These are phyloP conservation scores for Polypedilum vanderplanki DNA, from an alignment of 1,140 invertebrate species.

Conservation along the genomic window DNA sequence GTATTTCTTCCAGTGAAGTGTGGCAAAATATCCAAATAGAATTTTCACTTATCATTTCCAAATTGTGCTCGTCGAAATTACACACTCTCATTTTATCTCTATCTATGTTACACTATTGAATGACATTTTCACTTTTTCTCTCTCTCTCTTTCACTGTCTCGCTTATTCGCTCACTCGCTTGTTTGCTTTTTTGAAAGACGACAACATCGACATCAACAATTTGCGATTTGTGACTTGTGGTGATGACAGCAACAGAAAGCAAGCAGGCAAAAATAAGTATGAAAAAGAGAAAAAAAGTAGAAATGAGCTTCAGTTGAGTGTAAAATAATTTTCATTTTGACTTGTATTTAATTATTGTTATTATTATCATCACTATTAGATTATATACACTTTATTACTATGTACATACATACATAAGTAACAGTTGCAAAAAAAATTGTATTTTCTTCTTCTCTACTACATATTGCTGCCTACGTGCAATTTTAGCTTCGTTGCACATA, in stretches of 20 bases:
- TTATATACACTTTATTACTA: no score
- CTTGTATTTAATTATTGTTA: background rate
- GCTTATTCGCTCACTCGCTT: background rate
- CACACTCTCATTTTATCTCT: background rate
- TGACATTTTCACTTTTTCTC: background rate
- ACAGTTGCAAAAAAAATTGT: background rate
- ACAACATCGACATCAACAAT: conserved; percentile 11
- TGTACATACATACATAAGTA: background rate
- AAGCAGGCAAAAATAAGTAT: background rate
- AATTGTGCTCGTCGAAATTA: background rate
- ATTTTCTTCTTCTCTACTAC: background rate
- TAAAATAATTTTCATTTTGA: conserved; percentile 13
- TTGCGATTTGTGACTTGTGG: conserved; percentile 10
- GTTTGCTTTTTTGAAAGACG: background rate
- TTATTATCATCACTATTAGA: conserved; percentile 6
- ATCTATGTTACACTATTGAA: background rate
- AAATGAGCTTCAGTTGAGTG: background rate
- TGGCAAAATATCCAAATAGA: background rate
- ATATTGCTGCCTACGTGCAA: background rate
- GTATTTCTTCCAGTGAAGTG: background rate
- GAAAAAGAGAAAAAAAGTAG: background rate
- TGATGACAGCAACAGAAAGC: background rate
- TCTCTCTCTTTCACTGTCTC: background rate
- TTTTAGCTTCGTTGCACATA: conserved; percentile 12
- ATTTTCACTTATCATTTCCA: conserved; percentile 1